Base-by-base conservation (phyloP, 2,888 invertebrate genomes). In the Nymphalis polychloros region DNA sequence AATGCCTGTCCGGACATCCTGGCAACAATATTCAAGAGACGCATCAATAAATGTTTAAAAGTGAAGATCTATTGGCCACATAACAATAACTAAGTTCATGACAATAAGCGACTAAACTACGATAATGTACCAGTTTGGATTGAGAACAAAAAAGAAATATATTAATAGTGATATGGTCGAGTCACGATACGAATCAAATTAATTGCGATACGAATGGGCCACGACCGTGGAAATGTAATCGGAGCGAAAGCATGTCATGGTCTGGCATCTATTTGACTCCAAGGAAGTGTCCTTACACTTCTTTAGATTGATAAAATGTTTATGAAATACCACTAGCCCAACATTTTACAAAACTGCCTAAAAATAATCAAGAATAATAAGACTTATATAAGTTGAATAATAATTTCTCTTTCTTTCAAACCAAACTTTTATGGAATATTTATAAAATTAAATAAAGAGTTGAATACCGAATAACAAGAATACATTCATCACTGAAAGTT, bases 171-270 rank as follows among this genome's bases (percentile, higher is more conserved):
- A 69, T 71, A 64, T 60, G 62, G 20, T 19, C 60, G 19, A 67
- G 69, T 72, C 69, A 69, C 71, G 69, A 64, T 67, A 69, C 59
- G 46, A 63, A 66, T 71, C 52, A 55, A 59, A 59, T 53, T 53
- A 64, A 65, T 66, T 63, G 63, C n/a, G 16, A 19, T 53, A 20
- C 60, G 64, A 67, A 72, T 31, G 27, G 53, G 53, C 31, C 53
- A 17, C 35, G 62, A 60, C 63, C 63, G 57, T 66, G 55, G 59
- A 66, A 63, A 61, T 60, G 23, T 66, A 71, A 63, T 68, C 20
- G 50, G 13, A 46, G 53, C 52, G 66, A 69, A 68, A 71, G 64
- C 57, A 67, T 66, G 64, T 61, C 66, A 59, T 19, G 57, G 41
- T 13, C 57, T 19, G 41, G 6, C 35, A 5, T 57, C 35, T 41